These are phyloP conservation scores for Trachelus stipa DNA, from an alignment of 2,888 invertebrate species.

Conservation along the genomic window DNA sequence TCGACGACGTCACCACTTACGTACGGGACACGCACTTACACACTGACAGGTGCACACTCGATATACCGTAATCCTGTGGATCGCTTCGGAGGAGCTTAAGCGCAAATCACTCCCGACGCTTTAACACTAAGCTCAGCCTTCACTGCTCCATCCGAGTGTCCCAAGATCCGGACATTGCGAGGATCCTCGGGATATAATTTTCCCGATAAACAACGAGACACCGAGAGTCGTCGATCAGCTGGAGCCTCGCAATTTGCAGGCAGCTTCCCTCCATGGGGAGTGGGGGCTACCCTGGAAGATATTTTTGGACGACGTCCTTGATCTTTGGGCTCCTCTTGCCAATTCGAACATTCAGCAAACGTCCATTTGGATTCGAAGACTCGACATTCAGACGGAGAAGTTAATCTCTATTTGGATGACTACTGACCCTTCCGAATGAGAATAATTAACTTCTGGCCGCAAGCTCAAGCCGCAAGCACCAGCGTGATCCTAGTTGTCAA, in stretches of 20 bases:
- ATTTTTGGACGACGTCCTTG: neutral
- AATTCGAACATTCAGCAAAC: neutral
- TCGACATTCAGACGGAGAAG: neutral
- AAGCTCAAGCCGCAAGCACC: neutral
- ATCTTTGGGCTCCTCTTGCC: neutral
- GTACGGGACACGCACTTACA: neutral
- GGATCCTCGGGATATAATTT: neutral
- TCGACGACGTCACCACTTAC: neutral
- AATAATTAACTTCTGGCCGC: too few species aligned
- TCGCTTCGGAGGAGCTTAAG: neutral
- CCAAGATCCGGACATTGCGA: neutral
- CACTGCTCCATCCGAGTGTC: neutral
- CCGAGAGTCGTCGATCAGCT: neutral
- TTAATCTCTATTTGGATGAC: neutral
- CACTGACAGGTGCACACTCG: neutral
- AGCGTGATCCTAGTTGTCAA: neutral
- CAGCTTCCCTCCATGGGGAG: neutral
- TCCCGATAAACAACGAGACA: neutral
- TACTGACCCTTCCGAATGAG: too few species aligned
- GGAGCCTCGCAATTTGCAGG: neutral
- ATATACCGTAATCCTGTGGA: neutral
- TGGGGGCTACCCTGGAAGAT: neutral
- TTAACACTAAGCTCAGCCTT: neutral
- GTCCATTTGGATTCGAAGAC: neutral
- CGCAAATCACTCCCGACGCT: neutral